Base-by-base conservation (phyloP, 2,888 invertebrate species). In the Mimumesa dahlbomi region DNA sequence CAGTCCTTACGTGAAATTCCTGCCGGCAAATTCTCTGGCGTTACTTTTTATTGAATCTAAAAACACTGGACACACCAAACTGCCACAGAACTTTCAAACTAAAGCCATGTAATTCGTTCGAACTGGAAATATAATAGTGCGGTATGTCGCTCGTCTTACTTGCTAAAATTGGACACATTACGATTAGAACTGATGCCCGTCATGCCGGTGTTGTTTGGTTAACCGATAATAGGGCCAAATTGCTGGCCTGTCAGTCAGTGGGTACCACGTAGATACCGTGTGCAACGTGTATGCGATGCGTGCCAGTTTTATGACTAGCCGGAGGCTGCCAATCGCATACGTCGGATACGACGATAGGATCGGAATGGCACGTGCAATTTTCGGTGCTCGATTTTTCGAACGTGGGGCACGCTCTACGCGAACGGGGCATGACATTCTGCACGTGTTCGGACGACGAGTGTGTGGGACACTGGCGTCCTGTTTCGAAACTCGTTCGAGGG, bases 171-270 rank as follows among this genome's bases (percentile, higher is more conserved):
- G 36, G 25, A 13, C 22, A 16, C 25, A 34, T 42, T 9, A 14
- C 38, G 61, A 54, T 57, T 61, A 61, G 22, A 31, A 19, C 14
- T n/a, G 43, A 34, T 11, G 52, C 74, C 74, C 71, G 67, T 63
- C 82, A 79, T 82, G 65, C 73, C 68, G 80, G 79, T 78, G 73
- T 75, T 87, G 83, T 87, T 88, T 85, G 82, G 80, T 83, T 81
- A 84, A 83, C 75, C 82, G 78, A 84, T 86, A 85, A 87, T 84
- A 81, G 81, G 71, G 64, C 77, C 71, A 86, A 87, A 87, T 88
- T 86, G 84, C 81, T 79, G 73, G 81, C 54, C 78, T 83, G 82
- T 83, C 84, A 81, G 79, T 85, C 78, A 81, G 73, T 16, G 48
- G 56, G 50, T 40, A 29, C n/a, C 34, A 50, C 49, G 36, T 36